Base-by-base conservation (phyloP, 2,113 vertebrate species). In the Strix uralensis region DNA sequence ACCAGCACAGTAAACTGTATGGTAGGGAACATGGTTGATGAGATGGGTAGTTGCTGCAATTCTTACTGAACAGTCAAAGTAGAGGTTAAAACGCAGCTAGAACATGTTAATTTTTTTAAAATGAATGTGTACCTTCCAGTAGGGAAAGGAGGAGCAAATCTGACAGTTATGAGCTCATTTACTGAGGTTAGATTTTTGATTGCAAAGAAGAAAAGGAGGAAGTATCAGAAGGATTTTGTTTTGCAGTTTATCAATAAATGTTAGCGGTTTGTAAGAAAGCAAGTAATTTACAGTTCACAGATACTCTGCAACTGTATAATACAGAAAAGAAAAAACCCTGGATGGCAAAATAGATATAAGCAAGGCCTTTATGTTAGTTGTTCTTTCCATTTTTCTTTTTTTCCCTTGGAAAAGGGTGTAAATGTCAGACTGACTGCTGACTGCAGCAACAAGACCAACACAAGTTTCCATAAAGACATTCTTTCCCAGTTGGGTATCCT, bases 371-470 rank as follows among this genome's bases (percentile, higher is more conserved):
- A 25, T 36, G 22, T 79, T 85, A 54, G 72, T 34, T 0, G 0
- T 52, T 74, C 52, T 67, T 96, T 32, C 77, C 4, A 8, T 74
- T 81, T 71, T 36, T 42, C 29, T 13, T 27, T 72, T 62, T 66
- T 13, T 4, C 19, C 10, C 32, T 51, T 88, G 69, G 34, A 47
- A 54, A 81, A 83, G 32, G 15, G 10, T 63, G 2, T 70, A 44
- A 81, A 57, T 47, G 72, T 83, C 61, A 88, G 79, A 47, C 42
- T 88, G 61, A 62, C 20, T 81, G 49, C 69, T 90, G 87, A 67
- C 79, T 0, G 0, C 59, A 74, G 75, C 0, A 0, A 57, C 91
- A 90, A 40, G 52, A 22, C 65, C 47, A 29, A 6, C 40, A 59
- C 57, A 54, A 67, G 26, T 71, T 92, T 88, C 79, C 55, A 14